These are phyloP conservation scores for Hoplostethus mediterraneus DNA, from an alignment of 2,797 vertebrate genomes.

Conservation along the genomic window DNA sequence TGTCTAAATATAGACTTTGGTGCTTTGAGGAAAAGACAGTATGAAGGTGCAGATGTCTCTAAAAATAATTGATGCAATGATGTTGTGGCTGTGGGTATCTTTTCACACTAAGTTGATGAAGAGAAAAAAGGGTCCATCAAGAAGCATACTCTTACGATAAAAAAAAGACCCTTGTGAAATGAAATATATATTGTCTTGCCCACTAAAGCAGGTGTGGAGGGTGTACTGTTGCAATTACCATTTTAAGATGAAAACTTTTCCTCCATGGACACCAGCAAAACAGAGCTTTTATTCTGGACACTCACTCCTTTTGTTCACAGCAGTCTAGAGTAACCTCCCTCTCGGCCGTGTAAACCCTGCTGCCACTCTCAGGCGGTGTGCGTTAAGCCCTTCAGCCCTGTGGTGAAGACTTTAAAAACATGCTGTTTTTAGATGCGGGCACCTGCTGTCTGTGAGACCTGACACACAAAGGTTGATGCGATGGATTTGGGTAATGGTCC, in stretches of 20 bases:
- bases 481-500: constrained; percentile 75
- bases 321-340: background rate
- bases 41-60: constrained; percentile 25
- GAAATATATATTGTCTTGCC: too few relatives aligned
- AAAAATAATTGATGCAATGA: constrained; percentile 9
- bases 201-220: background rate
- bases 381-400: constrained; percentile 41
- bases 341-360: background rate
- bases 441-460: constrained; percentile 52
- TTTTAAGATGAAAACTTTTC: background rate
- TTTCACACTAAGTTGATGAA: background rate
- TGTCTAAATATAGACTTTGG: constrained; percentile 41
- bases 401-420: constrained; percentile 58
- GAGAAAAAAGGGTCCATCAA: background rate
- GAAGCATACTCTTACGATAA: background rate
- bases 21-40: constrained; percentile 22
- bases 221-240: background rate
- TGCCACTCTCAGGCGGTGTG: background rate
- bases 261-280: background rate
- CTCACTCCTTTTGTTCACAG: background rate
- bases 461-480: constrained; percentile 45
- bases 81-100: background rate
- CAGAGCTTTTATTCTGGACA: background rate
- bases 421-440: constrained; percentile 59
- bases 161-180: too few relatives aligned